phyloP scores from a whole-genome alignment of 2,113 vertebrate genomes.

The Pseudorhombus dupliciocellatus region DNA sequence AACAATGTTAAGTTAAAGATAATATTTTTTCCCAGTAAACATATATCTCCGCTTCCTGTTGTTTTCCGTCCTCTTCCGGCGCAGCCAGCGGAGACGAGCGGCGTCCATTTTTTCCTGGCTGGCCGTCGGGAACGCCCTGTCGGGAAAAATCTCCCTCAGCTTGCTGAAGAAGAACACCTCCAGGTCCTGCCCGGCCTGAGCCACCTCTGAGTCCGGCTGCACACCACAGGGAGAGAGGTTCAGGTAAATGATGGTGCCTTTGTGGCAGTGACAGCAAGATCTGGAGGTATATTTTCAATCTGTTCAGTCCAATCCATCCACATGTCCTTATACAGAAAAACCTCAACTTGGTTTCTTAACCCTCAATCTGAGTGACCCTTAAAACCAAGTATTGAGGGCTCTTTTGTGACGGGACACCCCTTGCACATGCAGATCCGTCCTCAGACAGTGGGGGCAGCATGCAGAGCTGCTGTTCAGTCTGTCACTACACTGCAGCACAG shows the following conservation, averaged over 20 bases:
- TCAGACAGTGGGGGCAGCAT: no score
- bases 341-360: no score
- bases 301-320: neutral
- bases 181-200: slow-evolving; percentile 88
- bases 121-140: slow-evolving; percentile 83
- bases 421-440: no score
- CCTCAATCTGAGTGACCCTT: no score
- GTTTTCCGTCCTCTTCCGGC: slow-evolving; percentile 82
- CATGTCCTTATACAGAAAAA: neutral
- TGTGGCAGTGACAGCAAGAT: no score
- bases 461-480: no score
- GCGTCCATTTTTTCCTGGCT: slow-evolving; percentile 72
- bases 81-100: slow-evolving; percentile 84
- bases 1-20: slow-evolving; percentile 30
- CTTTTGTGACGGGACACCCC: no score
- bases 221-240: neutral
- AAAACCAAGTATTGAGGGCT: no score
- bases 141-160: slow-evolving; percentile 87
- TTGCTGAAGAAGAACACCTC: slow-evolving; percentile 86
- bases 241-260: no score
- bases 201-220: slow-evolving; percentile 94
- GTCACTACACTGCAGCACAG: no score
- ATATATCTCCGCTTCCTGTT: slow-evolving; percentile 70
- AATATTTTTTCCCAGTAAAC: slow-evolving; percentile 75
- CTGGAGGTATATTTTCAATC: neutral